Conservation (phyloP, 2,888 invertebrate genomes). For the Pollenia griseotomentosa region DNA sequence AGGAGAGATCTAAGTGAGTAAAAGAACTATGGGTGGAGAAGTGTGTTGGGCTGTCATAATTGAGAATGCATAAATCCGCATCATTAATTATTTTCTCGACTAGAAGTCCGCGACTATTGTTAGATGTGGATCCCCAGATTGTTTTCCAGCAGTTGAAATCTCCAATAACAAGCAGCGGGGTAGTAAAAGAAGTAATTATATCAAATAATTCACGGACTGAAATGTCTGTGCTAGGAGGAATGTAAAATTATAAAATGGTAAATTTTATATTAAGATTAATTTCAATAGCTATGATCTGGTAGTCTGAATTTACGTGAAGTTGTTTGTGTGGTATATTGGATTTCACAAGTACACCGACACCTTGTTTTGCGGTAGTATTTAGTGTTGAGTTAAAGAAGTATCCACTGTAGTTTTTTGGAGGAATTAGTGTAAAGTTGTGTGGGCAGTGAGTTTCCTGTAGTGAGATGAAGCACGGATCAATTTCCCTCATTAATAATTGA, state of each 20-base stretch:
- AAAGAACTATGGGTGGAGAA: background rate
- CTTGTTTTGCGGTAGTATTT: constrained; percentile 44
- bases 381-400: background rate
- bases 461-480: constrained; percentile 22
- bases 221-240: constrained; percentile 8
- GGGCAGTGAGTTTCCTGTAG: constrained; percentile 10
- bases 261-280: constrained; percentile 18
- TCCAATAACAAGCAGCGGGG: background rate
- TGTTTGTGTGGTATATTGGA: constrained; percentile 38
- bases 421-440: background rate
- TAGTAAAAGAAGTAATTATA: background rate
- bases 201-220: background rate
- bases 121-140: background rate
- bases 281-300: constrained; percentile 27
- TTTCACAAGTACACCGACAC: constrained; percentile 32
- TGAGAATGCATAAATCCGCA: background rate
- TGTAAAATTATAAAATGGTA: constrained; percentile 18
- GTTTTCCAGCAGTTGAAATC: background rate
- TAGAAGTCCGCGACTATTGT: background rate
- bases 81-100: background rate
- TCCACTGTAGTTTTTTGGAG: constrained; percentile 13
- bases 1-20: constrained; percentile 8
- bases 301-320: constrained; percentile 8
- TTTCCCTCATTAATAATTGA: constrained; percentile 9
- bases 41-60: background rate